Conservation (phyloP, 2,888 invertebrate species). For the Herminia tarsipennalis region DNA sequence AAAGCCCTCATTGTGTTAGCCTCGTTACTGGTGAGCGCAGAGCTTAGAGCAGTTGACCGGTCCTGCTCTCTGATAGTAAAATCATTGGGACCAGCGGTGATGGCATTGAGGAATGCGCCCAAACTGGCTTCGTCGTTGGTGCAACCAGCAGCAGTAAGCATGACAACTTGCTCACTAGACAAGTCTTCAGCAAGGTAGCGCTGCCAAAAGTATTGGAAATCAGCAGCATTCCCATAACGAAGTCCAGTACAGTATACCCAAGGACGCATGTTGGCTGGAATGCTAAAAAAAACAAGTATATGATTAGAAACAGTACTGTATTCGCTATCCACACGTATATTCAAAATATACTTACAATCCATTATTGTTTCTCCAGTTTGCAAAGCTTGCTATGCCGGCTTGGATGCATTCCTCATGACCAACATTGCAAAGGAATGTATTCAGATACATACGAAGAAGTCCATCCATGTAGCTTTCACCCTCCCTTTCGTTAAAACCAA, state of each 20-base stretch:
- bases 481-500: conserved; percentile 77
- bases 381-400: conserved; percentile 68
- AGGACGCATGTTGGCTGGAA: conserved; percentile 83
- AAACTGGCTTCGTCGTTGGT: conserved; percentile 78
- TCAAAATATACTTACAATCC: conserved; percentile 53
- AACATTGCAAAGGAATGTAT: conserved; percentile 84
- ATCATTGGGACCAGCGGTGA: conserved; percentile 52
- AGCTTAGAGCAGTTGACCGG: conserved; percentile 65
- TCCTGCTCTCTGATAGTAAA: conserved; percentile 72
- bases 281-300: conserved; percentile 39
- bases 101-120: conserved; percentile 56
- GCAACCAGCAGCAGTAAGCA: conserved; percentile 89
- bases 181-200: conserved; percentile 86
- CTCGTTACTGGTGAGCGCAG: conserved; percentile 83
- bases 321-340: too few species aligned
- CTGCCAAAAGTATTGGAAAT: conserved; percentile 89
- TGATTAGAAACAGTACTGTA: too few species aligned
- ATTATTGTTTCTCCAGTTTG: conserved; percentile 60
- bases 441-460: conserved; percentile 82
- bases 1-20: conserved; percentile 84
- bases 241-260: conserved; percentile 92
- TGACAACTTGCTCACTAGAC: conserved; percentile 88
- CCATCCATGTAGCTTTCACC: conserved; percentile 80
- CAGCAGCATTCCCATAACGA: conserved; percentile 84
- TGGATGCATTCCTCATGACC: conserved; percentile 70